Percentiles rank a stretch among this genome's conserved stretches.
These are phyloP conservation scores for Thyatira batis DNA, from an alignment of 2,888 invertebrate genomes.

Conservation along the genomic window DNA sequence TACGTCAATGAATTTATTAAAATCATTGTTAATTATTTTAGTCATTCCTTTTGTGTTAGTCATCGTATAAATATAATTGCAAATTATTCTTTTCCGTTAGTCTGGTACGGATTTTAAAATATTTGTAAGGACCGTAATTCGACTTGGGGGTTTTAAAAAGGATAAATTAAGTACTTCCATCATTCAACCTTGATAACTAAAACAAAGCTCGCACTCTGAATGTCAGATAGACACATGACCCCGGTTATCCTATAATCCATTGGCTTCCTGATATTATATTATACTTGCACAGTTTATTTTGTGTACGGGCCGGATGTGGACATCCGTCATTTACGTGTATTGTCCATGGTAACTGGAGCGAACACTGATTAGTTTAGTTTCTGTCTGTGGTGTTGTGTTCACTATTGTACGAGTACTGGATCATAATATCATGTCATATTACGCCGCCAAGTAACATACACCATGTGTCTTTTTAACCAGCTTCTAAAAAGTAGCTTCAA, in stretches of 20 bases:
- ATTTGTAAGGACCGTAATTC: too few relatives aligned
- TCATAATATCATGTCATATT: neutral
- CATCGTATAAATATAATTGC: neutral
- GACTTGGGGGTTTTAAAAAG: too few relatives aligned
- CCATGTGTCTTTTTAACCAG: too few relatives aligned
- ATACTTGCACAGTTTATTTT: constrained; percentile 38
- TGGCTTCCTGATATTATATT: constrained; percentile 23
- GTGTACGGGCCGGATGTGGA: constrained; percentile 55
- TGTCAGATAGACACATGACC: constrained; percentile 16
- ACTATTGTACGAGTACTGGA: neutral
- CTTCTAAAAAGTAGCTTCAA: too few relatives aligned
- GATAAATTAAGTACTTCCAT: neutral
- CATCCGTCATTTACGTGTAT: constrained; percentile 63
- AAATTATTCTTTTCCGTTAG: neutral
- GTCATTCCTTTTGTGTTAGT: neutral
- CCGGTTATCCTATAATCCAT: constrained; percentile 30
- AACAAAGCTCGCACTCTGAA: neutral
- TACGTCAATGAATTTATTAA: neutral
- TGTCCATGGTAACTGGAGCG: constrained; percentile 63
- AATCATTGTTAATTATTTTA: neutral
- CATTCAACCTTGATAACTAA: neutral
- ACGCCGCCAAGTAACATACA: neutral
- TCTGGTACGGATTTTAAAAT: too few relatives aligned
- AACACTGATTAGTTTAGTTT: constrained; percentile 35
- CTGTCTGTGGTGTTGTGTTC: neutral